Evolutionary conservation across 2,888 invertebrate species (phyloP).

Genomic region (Cephus nigrinus): DNA sequence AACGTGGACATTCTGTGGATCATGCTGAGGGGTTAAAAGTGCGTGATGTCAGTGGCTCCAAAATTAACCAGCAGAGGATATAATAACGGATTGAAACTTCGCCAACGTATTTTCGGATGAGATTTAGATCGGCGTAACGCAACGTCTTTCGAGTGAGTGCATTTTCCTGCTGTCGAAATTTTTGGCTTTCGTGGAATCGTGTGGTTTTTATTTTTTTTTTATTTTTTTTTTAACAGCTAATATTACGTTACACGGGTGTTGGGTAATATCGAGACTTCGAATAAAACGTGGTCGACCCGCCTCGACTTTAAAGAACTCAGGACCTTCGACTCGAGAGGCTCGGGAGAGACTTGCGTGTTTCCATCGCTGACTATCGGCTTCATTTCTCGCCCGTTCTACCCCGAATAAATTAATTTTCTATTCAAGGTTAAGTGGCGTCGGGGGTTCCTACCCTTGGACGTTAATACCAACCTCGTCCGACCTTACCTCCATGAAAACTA

Average conservation of each 20-base stretch:
- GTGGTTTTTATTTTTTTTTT: not conserved
- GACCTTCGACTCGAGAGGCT: not conserved
- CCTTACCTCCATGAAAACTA: not conserved
- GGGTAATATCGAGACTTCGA: not conserved
- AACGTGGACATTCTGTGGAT: not conserved
- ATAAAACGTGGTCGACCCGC: not conserved
- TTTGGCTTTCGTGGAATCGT: conserved; percentile 19
- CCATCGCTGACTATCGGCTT: not conserved
- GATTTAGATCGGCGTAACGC: conserved; percentile 16
- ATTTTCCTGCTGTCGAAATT: conserved; percentile 4
- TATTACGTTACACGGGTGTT: not conserved
- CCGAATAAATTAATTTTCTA: conserved; percentile 6
- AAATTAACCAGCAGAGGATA: not conserved
- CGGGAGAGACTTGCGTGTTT: not conserved
- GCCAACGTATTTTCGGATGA: conserved; percentile 25
- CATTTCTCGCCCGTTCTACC: not conserved
- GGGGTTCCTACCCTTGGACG: conserved; percentile 14
- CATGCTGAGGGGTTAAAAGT: not conserved
- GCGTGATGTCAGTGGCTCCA: not conserved
- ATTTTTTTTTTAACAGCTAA: not conserved
- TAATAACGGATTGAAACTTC: not conserved
- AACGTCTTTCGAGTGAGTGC: conserved; percentile 1
- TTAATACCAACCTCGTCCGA: not conserved
- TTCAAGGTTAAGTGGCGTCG: conserved; percentile 12
- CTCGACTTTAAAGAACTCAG: not conserved